A percentile compares a stretch with the other conserved stretches of the same genome.
Conservation (phyloP, 2,888 invertebrate species). For the Stenchaetothrips biformis region DNA sequence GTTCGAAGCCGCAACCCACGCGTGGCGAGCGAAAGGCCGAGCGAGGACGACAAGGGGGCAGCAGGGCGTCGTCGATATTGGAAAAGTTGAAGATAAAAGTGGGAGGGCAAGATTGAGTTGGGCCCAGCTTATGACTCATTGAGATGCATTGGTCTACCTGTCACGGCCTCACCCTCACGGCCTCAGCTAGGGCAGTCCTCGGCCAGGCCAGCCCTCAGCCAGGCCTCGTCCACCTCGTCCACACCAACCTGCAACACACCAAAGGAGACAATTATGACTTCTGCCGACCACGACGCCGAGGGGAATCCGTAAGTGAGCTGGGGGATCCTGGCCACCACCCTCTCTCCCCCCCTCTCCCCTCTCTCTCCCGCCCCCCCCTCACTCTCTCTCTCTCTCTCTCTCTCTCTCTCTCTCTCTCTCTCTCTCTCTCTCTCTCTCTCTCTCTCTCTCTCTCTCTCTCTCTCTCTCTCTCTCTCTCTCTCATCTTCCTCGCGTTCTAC, state of each 20-base stretch:
- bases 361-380: background rate
- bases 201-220: background rate
- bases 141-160: constrained; percentile 12
- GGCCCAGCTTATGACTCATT: background rate
- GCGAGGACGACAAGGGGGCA: too few species aligned
- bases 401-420: background rate
- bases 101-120: background rate
- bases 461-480: background rate
- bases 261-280: too few species aligned
- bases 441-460: too few species aligned
- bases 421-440: too few species aligned
- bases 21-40: too few species aligned
- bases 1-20: too few species aligned
- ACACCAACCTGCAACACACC: background rate
- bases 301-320: too few species aligned
- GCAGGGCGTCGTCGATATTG: background rate
- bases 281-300: too few species aligned
- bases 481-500: background rate
- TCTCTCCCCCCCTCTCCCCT: too few species aligned
- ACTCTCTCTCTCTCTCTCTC: background rate
- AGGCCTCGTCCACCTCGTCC: background rate
- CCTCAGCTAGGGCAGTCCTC: too few species aligned
- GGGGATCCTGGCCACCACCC: too few species aligned
- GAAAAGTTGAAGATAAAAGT: constrained; percentile 14
- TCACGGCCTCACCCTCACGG: background rate